Conservation (phyloP, 2,797 vertebrate genomes). For the Trachops cirrhosus region DNA sequence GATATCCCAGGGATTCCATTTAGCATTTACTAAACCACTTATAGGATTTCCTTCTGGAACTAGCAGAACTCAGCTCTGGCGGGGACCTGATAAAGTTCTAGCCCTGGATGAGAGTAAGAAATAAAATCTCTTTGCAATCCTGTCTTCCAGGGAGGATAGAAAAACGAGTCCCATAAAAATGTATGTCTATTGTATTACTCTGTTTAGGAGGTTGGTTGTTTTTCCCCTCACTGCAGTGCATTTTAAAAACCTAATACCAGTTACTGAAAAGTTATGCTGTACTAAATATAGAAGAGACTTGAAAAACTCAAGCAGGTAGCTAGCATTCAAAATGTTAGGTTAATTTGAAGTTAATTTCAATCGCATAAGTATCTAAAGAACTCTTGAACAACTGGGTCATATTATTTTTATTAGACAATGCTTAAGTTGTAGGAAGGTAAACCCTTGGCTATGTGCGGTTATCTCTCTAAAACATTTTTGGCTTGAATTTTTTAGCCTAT, state of each 20-base stretch:
- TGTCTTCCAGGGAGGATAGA: conserved; percentile 55
- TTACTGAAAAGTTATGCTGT: conserved; percentile 40
- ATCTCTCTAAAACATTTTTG: conserved; percentile 57
- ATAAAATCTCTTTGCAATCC: conserved; percentile 58
- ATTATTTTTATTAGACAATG: conserved; percentile 62
- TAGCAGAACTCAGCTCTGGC: conserved; percentile 61
- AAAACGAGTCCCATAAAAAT: conserved; percentile 35
- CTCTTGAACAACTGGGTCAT: neutral
- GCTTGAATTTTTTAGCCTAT: conserved; percentile 61
- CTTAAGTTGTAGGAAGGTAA: conserved; percentile 49
- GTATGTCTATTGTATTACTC: neutral
- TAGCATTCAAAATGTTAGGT: conserved; percentile 30
- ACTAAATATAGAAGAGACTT: conserved; percentile 68
- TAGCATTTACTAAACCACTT: conserved; percentile 69
- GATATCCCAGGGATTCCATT: conserved; percentile 60
- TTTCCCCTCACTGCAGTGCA: neutral
- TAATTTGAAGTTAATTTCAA: conserved; percentile 54
- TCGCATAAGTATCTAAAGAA: conserved; percentile 33
- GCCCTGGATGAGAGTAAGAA: conserved; percentile 21
- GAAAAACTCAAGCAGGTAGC: neutral
- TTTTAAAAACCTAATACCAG: conserved; percentile 53
- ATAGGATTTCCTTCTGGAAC: conserved; percentile 63
- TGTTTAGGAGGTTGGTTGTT: neutral
- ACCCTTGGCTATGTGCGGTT: conserved; percentile 30
- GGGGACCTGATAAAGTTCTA: conserved; percentile 62